Percentiles rank a stretch among this genome's conserved stretches.
Conservation (phyloP, 2,888 invertebrate species). For the Busseola fusca region DNA sequence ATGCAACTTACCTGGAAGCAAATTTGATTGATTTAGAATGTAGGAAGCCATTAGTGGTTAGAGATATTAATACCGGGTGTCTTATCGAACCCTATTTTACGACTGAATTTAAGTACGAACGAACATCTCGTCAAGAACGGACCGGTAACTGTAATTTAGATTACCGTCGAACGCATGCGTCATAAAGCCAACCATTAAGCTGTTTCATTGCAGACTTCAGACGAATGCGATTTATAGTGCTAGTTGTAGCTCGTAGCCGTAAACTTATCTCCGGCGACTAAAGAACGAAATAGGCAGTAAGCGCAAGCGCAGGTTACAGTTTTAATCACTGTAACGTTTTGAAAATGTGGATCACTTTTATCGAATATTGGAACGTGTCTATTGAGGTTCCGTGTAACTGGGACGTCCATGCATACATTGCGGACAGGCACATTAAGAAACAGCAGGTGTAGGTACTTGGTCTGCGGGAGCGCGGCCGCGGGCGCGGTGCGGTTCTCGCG, state of each 20-base stretch:
- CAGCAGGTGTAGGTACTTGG: constrained; percentile 52
- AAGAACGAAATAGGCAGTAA: constrained; percentile 5
- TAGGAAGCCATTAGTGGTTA: constrained; percentile 69
- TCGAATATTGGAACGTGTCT: constrained; percentile 32
- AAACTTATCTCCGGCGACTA: constrained; percentile 39
- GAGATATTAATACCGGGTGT: constrained; percentile 54
- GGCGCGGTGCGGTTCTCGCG: constrained; percentile 52
- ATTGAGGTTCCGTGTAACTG: constrained; percentile 40
- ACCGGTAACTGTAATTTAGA: constrained; percentile 68
- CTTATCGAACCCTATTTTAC: constrained; percentile 49
- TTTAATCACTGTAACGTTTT: constrained; percentile 41
- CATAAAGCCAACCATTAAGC: constrained; percentile 59
- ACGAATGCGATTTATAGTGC: constrained; percentile 50
- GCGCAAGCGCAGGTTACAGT: constrained; percentile 33
- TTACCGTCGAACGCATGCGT: constrained; percentile 65
- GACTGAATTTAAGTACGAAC: constrained; percentile 46
- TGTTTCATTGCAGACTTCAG: constrained; percentile 57
- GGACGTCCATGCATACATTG: constrained; percentile 54
- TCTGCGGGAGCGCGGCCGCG: constrained; percentile 12
- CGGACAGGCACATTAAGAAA: constrained; percentile 54
- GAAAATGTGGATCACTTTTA: constrained; percentile 37
- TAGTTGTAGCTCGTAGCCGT: constrained; percentile 33
- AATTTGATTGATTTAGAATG: constrained; percentile 78
- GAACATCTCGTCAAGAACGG: constrained; percentile 56
- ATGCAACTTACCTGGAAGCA: constrained; percentile 73